These are phyloP conservation scores for Loriculus beryllinus DNA, from an alignment of 2,797 vertebrate genomes.

Conservation along the genomic window DNA sequence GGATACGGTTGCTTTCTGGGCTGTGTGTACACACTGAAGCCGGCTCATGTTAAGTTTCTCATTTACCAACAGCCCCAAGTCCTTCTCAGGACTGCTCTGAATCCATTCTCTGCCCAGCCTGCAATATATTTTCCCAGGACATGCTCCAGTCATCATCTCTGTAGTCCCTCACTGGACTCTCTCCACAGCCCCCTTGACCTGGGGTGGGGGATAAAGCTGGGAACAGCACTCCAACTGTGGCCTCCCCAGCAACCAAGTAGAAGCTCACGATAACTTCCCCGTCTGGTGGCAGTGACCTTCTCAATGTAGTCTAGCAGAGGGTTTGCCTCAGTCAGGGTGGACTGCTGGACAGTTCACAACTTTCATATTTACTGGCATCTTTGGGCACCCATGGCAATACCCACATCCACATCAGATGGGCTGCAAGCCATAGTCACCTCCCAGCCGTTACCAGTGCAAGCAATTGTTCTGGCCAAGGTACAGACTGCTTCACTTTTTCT, in stretches of 20 bases:
- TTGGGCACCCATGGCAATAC: not conserved
- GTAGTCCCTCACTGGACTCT: not conserved
- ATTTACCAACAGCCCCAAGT: not conserved
- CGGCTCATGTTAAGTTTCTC: not conserved
- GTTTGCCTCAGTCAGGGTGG: not conserved
- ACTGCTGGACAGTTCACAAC: not conserved
- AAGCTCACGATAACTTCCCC: not conserved
- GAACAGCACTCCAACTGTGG: not conserved
- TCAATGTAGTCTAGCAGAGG: not conserved
- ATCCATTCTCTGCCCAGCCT: not conserved
- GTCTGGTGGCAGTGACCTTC: not conserved
- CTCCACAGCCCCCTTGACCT: not conserved
- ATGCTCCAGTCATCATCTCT: not conserved
- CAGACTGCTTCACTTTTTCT: rapidly evolving
- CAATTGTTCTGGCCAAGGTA: not conserved
- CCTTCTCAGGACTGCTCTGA: not conserved
- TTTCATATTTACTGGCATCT: not conserved
- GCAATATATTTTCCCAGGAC: not conserved
- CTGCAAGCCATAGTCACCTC: not conserved
- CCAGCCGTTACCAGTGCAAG: not conserved
- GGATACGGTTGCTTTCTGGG: not conserved
- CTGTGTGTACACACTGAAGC: not conserved
- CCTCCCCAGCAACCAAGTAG: not conserved
- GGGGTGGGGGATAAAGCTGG: not conserved
- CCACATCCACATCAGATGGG: rapidly evolving